A percentile compares a stretch with the other conserved stretches of the same genome.
phyloP scores from a whole-genome alignment of 64 coral and sea anemone species.

The Platygyra sinensis region DNA sequence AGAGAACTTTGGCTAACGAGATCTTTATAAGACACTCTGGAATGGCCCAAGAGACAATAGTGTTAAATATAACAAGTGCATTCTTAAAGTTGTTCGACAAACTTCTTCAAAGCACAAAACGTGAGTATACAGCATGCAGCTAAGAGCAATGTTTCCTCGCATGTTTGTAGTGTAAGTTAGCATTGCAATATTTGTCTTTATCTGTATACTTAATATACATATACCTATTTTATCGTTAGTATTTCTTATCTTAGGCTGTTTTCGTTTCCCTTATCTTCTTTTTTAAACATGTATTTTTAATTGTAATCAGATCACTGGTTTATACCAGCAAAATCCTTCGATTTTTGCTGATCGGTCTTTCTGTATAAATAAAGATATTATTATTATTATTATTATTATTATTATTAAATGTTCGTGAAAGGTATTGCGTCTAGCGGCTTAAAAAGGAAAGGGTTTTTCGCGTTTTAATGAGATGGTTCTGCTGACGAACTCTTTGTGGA shows the following conservation, averaged over 20 bases:
- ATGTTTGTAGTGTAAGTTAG: too few relatives aligned
- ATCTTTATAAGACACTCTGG: not conserved
- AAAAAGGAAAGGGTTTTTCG: not conserved
- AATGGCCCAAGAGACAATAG: not conserved
- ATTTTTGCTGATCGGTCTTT: too few relatives aligned
- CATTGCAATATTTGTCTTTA: too few relatives aligned
- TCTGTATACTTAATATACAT: too few relatives aligned
- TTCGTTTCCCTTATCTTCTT: too few relatives aligned
- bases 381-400: too few relatives aligned
- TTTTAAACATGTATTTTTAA: too few relatives aligned
- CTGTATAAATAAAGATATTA: too few relatives aligned
- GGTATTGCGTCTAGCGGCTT: not conserved
- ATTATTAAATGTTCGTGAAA: not conserved
- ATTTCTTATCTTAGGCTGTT: too few relatives aligned
- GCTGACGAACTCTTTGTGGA: not conserved
- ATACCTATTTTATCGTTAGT: too few relatives aligned
- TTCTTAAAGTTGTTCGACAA: not conserved
- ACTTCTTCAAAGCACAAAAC: not conserved
- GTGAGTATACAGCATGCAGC: not conserved
- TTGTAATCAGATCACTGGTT: too few relatives aligned
- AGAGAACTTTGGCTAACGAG: not conserved
- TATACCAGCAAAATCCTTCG: too few relatives aligned
- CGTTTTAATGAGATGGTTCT: not conserved
- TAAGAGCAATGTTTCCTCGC: not conserved
- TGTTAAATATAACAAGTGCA: not conserved